These are phyloP conservation scores for Sebastes itinus DNA, from an alignment of 2,797 vertebrate species.

Conservation along the genomic window DNA sequence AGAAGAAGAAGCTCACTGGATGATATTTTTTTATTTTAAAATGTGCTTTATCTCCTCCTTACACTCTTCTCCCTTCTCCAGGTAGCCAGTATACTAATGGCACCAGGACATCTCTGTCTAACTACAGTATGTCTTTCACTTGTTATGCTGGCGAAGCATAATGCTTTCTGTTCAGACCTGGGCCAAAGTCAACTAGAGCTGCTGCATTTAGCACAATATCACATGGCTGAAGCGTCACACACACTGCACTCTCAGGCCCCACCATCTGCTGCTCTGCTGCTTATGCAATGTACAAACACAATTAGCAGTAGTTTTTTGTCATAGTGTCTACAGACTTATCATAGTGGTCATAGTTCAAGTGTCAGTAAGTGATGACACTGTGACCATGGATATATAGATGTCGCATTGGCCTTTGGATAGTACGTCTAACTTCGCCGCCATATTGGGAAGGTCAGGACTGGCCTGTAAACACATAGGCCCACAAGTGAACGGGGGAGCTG, in stretches of 20 bases:
- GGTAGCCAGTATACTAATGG: slow-evolving; percentile 63
- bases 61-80: slow-evolving; percentile 32
- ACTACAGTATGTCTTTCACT: slow-evolving; percentile 68
- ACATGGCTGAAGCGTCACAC: background rate
- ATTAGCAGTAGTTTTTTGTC: background rate
- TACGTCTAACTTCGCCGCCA: too few relatives aligned
- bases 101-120: slow-evolving; percentile 45
- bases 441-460: too few relatives aligned
- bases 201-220: background rate
- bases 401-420: too few relatives aligned
- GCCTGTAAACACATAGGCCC: too few relatives aligned
- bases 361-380: background rate
- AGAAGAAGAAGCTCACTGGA: background rate
- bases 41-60: slow-evolving; percentile 25
- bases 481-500: too few relatives aligned
- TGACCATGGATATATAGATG: too few relatives aligned
- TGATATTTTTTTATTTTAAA: background rate
- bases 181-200: background rate
- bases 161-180: slow-evolving; percentile 14
- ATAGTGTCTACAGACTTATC: too few relatives aligned
- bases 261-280: too few relatives aligned
- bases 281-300: background rate
- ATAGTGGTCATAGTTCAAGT: background rate
- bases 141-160: slow-evolving; percentile 23
- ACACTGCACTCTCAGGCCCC: background rate